Base-by-base conservation (phyloP, 2,113 vertebrate genomes). In the Callopanchax toddi region DNA sequence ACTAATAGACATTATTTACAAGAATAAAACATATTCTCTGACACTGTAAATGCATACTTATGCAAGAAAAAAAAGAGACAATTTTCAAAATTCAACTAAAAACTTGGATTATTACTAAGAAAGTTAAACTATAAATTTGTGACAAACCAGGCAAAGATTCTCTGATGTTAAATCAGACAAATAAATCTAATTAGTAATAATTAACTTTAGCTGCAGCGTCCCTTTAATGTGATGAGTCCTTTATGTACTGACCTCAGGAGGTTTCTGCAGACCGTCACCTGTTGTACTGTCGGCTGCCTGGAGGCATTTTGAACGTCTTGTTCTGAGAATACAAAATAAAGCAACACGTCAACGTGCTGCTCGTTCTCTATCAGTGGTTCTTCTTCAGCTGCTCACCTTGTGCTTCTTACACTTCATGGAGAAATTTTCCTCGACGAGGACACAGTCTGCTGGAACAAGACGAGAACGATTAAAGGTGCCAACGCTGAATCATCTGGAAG, bases 401-500 rank as follows among this genome's bases (percentile, higher is more conserved):
- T 93, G 92, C 89, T 91, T 93, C 71, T 76, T 91, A 85, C 92
- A 93, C 77, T 91, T 93, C 90, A 93, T 93, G 65, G 92, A 93
- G 86, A 92, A 91, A 34, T 92, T 93, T 5, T 93, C 92, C 67
- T 93, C 91, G 16, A 88, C 77, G 50, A 93, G 89, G 1, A 89
- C 80, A 49, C 92, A 93, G 60, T 86, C 92, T 93, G 84, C 2
- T 6, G 42, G 63, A 58, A 77, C 29, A 40, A 78, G 64, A 82
- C 60, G 5, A 70, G 17, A 81, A 68, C 11, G 66, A 34, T 51
- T 63, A 32, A 52, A 58, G 45, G 51, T 0, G 58, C 18, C n/a
- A 12, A 7, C 55, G 37, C 18, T 1, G 66, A 76, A 39, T 78
- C 71, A n/a, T 29, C n/a, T 11, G 5, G 32, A 32, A 32, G 29